Evolutionary conservation across 1,140 invertebrate genomes (phyloP).

Genomic region (Nixonia krombeini): DNA sequence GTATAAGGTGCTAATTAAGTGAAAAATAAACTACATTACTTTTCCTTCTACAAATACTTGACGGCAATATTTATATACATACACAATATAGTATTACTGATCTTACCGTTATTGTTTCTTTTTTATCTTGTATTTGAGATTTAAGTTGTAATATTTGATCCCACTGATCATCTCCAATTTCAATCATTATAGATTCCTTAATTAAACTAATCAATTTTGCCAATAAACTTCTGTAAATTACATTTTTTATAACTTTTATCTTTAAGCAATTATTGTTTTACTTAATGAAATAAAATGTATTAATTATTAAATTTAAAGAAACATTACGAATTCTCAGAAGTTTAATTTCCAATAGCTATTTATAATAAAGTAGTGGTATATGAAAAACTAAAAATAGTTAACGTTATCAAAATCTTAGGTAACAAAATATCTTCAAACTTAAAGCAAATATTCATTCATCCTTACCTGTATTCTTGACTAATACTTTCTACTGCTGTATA

Average conservation of each 20-base stretch:
- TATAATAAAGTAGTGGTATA: no score
- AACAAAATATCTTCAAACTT: no score
- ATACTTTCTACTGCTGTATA: constrained; percentile 59
- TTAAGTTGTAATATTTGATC: constrained; percentile 57
- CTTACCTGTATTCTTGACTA: constrained; percentile 64
- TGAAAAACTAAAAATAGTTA: no score
- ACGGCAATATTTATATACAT: background rate
- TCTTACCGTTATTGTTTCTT: constrained; percentile 52
- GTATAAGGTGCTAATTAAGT: constrained; percentile 59
- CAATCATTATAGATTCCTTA: constrained; percentile 54
- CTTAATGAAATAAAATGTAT: constrained; percentile 1
- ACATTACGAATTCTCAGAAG: no score
- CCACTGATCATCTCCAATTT: constrained; percentile 57
- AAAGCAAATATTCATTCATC: no score
- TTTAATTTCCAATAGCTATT: no score
- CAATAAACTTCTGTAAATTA: constrained; percentile 53
- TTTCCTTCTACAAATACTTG: background rate
- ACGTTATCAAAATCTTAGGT: no score
- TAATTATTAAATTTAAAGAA: no score
- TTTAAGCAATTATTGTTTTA: constrained; percentile 10
- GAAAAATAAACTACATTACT: constrained; percentile 17
- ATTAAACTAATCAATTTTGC: constrained; percentile 55
- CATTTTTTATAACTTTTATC: constrained; percentile 16
- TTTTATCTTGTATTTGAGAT: constrained; percentile 57
- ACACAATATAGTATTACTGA: background rate